These are phyloP conservation scores for Ceratosolen solmsi DNA, from an alignment of 1,140 invertebrate genomes.

Conservation along the genomic window DNA sequence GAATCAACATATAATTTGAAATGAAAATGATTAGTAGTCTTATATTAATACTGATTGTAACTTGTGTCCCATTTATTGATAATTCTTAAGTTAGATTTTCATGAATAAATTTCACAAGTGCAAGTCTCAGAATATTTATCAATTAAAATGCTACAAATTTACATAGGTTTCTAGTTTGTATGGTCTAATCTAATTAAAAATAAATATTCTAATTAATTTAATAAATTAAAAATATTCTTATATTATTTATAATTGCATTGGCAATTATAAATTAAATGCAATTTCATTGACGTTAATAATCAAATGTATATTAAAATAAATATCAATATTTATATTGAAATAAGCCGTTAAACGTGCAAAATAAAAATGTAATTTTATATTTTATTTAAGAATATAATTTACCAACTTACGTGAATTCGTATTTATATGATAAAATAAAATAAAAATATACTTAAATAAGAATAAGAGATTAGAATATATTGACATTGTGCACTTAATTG, in stretches of 20 bases:
- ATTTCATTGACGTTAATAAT: not conserved
- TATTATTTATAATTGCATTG: not conserved
- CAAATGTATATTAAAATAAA: not conserved
- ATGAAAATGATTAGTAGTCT: not conserved
- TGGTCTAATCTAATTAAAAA: slow-evolving; percentile 1
- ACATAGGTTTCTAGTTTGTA: too few relatives aligned
- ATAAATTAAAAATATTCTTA: not conserved
- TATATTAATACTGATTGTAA: slow-evolving; percentile 1
- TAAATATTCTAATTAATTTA: not conserved
- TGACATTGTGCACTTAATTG: too few relatives aligned
- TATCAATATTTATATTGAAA: too few relatives aligned
- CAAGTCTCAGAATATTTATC: not conserved
- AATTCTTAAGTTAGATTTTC: not conserved
- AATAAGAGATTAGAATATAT: not conserved
- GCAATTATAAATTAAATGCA: not conserved
- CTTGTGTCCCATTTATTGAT: not conserved
- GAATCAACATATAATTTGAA: not conserved
- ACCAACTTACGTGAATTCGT: too few relatives aligned
- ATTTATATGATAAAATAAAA: too few relatives aligned
- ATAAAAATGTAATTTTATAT: too few relatives aligned
- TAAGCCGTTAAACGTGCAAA: too few relatives aligned
- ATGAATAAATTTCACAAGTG: not conserved
- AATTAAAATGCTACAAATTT: too few relatives aligned
- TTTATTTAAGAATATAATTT: too few relatives aligned
- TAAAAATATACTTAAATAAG: not conserved